phyloP scores from a whole-genome alignment of 2,113 vertebrate species.

The Megatriorchis doriae region DNA sequence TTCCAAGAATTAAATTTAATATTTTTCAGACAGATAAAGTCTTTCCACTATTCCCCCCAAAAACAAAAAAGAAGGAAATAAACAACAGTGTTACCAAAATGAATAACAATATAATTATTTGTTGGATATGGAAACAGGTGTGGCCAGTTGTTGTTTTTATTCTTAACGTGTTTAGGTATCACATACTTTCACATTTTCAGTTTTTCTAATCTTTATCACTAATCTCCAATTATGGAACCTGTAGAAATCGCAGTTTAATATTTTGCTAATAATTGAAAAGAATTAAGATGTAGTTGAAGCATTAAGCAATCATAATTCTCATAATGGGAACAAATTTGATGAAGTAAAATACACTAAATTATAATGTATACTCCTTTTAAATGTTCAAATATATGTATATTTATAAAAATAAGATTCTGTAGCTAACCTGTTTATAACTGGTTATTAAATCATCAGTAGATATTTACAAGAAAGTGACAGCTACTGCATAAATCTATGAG shows the following conservation, averaged over 20 bases:
- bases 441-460: neutral
- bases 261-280: neutral
- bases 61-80: neutral
- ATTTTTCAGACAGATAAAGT: neutral
- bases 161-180: neutral
- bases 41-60: neutral
- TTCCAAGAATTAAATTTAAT: neutral
- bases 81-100: neutral
- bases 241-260: neutral
- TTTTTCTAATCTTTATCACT: neutral
- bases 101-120: neutral
- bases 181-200: neutral
- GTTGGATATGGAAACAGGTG: neutral
- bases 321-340: neutral
- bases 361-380: neutral
- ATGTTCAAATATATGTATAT: neutral
- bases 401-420: neutral
- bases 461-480: neutral
- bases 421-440: neutral
- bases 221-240: neutral
- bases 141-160: neutral
- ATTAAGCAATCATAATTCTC: neutral
- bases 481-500: neutral
- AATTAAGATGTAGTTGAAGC: neutral
- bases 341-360: neutral